Evolutionary conservation across 2,113 vertebrate genomes (phyloP).

Genomic region (Pseudopodoces humilis): DNA sequence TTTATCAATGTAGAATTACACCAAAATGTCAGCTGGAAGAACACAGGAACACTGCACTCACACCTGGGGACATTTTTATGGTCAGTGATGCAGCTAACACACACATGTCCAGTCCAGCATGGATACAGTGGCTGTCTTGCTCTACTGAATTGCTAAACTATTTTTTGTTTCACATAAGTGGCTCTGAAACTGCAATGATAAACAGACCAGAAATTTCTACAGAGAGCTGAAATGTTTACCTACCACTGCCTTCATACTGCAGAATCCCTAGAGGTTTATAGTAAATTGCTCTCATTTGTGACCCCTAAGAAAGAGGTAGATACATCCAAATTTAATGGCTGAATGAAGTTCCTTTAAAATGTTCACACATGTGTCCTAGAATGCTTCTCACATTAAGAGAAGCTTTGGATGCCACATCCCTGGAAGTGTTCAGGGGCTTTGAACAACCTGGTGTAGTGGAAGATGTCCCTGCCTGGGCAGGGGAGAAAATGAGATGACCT

Average conservation of each 20-base stretch:
- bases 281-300: background rate
- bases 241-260: background rate
- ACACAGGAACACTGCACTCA: background rate
- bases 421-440: background rate
- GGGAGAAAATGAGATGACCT: background rate
- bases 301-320: background rate
- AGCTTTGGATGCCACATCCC: background rate
- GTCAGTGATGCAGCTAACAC: conserved; percentile 31
- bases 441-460: background rate
- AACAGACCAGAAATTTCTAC: conserved; percentile 11
- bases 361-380: background rate
- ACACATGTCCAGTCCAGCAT: conserved; percentile 23
- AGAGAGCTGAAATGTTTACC: background rate
- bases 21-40: conserved; percentile 32
- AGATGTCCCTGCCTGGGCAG: background rate
- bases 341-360: background rate
- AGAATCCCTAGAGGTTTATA: background rate
- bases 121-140: background rate
- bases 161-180: background rate
- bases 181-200: background rate
- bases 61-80: conserved; percentile 4
- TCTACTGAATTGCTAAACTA: conserved; percentile 48
- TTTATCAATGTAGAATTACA: background rate
- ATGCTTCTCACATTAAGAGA: background rate
- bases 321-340: background rate